Evolutionary conservation across 2,888 invertebrate species (phyloP), one percentile per base, ranked within the genome.

Genomic region (Branchipolynoe longqiensis): DNA sequence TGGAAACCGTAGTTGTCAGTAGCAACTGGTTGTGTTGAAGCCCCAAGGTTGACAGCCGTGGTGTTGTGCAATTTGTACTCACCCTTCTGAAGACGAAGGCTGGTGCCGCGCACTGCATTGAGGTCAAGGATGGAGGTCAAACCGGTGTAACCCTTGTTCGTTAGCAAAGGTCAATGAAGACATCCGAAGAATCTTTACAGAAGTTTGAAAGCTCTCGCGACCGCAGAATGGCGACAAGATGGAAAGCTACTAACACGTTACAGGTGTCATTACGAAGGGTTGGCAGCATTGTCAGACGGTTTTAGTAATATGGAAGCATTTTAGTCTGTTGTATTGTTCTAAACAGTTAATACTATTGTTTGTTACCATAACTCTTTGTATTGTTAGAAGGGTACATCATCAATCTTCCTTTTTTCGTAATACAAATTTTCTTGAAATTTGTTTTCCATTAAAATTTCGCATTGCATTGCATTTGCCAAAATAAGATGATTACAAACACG

Each of bases 1-100:
- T 78, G 78, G 78, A 48, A 74, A 78, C 41, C 78, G 48, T 28
- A 48, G 78, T 69, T 69, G 69, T 69, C 69, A 31, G 69, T 69
- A 78, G 78, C 78, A 41, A 41, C 78, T 33, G 78, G 78, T 78
- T 78, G 78, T 78, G 78, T 78, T 48, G 41, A 78, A 54, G 48
- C 41, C 78, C 41, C 48, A 25, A 54, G 48, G 48, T n/a, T n/a
- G n/a, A 14, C 25, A 36, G 69, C 8, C 22, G 22, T 78, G 40
- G 18, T 74, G 78, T 78, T 78, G 78, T 78, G 54, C 78, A 41
- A 22, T 78, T 78, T 48, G 78, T 78, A 78, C 14, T 48, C n/a
- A n/a, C 78, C 78, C 54, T 78, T 4, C 22, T 78, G 78, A 78
- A 54, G 78, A 28, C 1, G 54, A 28, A 18, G 28, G 25, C 33